These are phyloP conservation scores for Petrocephalus microphthalmus DNA, from an alignment of 2,113 vertebrate genomes.

Conservation along the genomic window DNA sequence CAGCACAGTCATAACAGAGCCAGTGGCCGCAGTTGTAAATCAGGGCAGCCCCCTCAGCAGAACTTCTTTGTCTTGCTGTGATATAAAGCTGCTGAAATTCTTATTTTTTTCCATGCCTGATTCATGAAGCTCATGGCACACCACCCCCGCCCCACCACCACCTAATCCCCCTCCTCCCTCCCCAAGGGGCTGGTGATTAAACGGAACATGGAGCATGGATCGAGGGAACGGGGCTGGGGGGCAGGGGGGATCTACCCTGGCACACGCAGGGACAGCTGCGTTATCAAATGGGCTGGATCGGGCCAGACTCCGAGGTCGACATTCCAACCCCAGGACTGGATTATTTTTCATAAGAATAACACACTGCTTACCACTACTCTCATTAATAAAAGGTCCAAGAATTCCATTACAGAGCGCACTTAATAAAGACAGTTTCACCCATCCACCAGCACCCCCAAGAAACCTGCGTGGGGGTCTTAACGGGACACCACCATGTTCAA, in stretches of 20 bases:
- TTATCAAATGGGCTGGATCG: slow-evolving; percentile 23
- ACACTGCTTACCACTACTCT: not conserved
- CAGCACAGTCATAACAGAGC: slow-evolving; percentile 31
- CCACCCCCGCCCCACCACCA: not conserved
- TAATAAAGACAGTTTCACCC: not conserved
- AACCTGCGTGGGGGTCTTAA: not conserved
- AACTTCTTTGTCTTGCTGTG: slow-evolving; percentile 38
- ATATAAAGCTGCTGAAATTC: slow-evolving; percentile 49
- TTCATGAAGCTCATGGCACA: slow-evolving; percentile 45
- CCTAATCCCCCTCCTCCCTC: not conserved
- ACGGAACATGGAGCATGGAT: slow-evolving; percentile 50
- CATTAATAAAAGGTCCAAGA: not conserved
- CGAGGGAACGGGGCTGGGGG: not conserved
- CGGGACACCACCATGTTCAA: not conserved
- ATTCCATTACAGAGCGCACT: not conserved
- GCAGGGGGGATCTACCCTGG: not conserved
- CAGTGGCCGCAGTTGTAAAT: slow-evolving; percentile 12
- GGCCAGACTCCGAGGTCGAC: not conserved
- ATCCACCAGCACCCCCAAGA: not conserved
- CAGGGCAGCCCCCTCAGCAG: slow-evolving; percentile 10
- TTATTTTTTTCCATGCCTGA: slow-evolving; percentile 45
- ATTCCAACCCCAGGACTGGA: not conserved
- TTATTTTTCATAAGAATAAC: not conserved
- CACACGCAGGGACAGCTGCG: slow-evolving; percentile 34
- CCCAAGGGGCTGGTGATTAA: slow-evolving; percentile 52